Evolutionary conservation across 2,888 invertebrate species (phyloP).

Genomic region (Hypomecis punctinalis): DNA sequence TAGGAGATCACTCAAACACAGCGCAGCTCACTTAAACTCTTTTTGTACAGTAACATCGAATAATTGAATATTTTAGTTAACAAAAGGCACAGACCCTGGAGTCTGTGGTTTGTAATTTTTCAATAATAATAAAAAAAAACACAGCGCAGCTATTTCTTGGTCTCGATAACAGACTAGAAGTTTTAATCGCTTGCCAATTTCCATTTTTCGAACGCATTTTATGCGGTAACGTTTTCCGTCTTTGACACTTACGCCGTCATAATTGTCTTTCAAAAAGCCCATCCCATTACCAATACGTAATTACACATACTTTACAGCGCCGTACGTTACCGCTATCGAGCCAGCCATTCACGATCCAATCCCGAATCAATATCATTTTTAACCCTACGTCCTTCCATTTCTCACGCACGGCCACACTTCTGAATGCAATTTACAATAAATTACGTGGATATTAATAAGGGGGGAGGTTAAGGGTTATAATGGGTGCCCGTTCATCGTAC

Average conservation of each 20-base stretch:
- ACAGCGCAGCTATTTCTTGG: too few species aligned
- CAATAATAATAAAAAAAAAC: too few species aligned
- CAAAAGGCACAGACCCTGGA: too few species aligned
- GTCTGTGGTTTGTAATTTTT: too few species aligned
- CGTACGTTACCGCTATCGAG: conserved; percentile 21
- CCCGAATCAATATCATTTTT: conserved; percentile 38
- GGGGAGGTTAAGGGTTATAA: conserved; percentile 83
- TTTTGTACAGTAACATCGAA: too few species aligned
- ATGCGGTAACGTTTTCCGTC: too few species aligned
- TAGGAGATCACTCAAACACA: too few species aligned
- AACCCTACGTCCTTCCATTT: conserved; percentile 41
- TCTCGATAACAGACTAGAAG: too few species aligned
- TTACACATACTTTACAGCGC: conserved; percentile 13
- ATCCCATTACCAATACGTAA: conserved; percentile 13
- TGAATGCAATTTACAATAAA: conserved; percentile 85
- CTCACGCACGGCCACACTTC: conserved; percentile 71
- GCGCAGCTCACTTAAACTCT: too few species aligned
- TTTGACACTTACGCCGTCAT: neutral
- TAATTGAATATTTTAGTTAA: too few species aligned
- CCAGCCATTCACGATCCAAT: conserved; percentile 24
- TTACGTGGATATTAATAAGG: conserved; percentile 84
- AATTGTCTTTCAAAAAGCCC: neutral
- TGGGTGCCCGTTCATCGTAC: conserved; percentile 80
- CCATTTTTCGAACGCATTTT: too few species aligned
- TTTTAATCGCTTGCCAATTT: too few species aligned